phyloP scores from a whole-genome alignment of 2,888 invertebrate genomes.

The Nemoura dubitans region DNA sequence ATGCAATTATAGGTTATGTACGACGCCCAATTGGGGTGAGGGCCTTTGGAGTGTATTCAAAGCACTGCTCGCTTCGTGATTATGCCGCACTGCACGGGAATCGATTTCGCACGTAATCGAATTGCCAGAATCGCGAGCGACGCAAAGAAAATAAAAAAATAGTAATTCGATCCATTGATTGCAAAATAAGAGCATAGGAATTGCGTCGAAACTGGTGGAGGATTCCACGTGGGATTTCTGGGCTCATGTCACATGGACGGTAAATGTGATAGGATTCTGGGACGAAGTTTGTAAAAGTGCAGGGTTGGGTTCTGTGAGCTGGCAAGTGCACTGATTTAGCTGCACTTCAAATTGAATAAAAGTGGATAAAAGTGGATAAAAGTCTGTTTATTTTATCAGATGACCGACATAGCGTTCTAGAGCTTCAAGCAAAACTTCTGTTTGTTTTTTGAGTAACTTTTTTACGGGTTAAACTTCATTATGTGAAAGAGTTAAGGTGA shows the following conservation, averaged over 20 bases:
- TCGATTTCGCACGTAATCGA: background rate
- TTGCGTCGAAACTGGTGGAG: background rate
- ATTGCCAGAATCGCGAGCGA: background rate
- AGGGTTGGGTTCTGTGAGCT: background rate
- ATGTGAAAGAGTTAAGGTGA: background rate
- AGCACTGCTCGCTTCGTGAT: background rate
- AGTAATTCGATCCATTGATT: background rate
- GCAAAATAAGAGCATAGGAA: background rate
- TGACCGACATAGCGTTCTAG: background rate
- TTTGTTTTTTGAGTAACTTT: background rate
- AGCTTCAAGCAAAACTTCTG: background rate
- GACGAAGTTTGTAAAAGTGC: background rate
- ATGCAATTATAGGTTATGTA: background rate
- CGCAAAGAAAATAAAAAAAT: background rate
- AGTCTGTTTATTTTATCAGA: background rate
- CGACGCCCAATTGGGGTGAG: background rate
- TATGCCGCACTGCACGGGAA: background rate
- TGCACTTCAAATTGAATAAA: background rate
- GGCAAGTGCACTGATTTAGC: background rate
- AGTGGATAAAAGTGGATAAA: background rate
- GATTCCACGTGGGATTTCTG: background rate
- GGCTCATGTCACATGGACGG: background rate
- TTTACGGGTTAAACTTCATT: background rate
- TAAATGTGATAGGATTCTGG: background rate
- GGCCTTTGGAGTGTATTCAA: background rate